Evolutionary conservation across 2,888 invertebrate species (phyloP).

Genomic region (Pristionchus mayeri): DNA sequence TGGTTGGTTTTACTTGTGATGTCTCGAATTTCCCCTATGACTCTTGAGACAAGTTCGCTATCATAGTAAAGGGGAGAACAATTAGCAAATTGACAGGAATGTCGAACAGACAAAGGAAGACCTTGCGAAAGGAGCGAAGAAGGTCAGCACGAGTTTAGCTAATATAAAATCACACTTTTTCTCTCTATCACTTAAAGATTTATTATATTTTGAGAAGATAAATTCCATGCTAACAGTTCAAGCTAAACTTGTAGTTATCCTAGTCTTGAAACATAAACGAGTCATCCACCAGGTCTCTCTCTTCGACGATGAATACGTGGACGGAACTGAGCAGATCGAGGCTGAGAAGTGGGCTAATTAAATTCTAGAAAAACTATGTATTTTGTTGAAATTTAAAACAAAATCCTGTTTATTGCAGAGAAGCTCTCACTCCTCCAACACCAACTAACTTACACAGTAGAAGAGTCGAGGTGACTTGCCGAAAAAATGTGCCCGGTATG

Average conservation of each 20-base stretch:
- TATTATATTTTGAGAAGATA: background rate
- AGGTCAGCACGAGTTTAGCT: too few relatives aligned
- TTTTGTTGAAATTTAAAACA: too few relatives aligned
- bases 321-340: background rate
- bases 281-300: background rate
- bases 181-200: background rate
- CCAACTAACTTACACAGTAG: background rate
- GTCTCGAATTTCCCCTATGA: too few relatives aligned
- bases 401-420: background rate
- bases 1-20: too few relatives aligned
- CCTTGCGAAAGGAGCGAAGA: background rate
- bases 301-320: conserved; percentile 29
- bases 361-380: too few relatives aligned
- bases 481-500: background rate
- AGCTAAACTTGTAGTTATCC: background rate
- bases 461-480: background rate
- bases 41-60: background rate
- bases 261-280: too few relatives aligned
- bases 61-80: background rate
- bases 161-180: too few relatives aligned
- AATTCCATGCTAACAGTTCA: background rate
- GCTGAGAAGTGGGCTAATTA: background rate
- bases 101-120: background rate
- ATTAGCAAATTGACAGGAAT: background rate
- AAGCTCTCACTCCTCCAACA: conserved; percentile 1